Evolutionary conservation across 2,113 vertebrate species (phyloP).

Genomic region (Mormyrus iriodes): DNA sequence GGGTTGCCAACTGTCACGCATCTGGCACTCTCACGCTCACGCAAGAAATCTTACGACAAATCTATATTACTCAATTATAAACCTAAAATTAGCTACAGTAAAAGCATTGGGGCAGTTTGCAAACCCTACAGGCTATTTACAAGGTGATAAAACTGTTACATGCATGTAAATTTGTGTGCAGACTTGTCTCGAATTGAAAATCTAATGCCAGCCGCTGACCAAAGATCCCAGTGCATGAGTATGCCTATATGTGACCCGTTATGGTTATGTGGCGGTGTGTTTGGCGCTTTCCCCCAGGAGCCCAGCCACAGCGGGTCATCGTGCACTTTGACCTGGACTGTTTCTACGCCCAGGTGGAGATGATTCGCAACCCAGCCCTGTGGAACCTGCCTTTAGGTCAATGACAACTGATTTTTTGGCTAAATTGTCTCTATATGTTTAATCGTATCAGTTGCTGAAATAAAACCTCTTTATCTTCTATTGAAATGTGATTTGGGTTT

Average conservation of each 20-base stretch:
- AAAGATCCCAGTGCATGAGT: not conserved
- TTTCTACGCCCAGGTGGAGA: constrained; percentile 90
- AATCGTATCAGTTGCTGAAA: not conserved
- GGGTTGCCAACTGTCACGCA: not conserved
- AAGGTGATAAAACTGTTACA: not conserved
- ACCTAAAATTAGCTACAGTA: not conserved
- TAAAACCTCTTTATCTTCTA: not conserved
- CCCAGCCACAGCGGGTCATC: constrained; percentile 54
- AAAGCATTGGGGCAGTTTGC: not conserved
- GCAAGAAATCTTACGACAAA: not conserved
- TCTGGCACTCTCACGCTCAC: not conserved
- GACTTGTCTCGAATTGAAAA: not conserved
- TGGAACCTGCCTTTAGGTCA: constrained; percentile 78
- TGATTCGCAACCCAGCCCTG: constrained; percentile 75
- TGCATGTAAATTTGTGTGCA: not conserved
- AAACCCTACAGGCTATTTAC: not conserved
- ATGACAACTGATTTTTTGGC: no score
- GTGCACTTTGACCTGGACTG: constrained; percentile 84
- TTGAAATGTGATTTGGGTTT: not conserved
- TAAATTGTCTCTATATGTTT: not conserved
- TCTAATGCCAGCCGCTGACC: not conserved
- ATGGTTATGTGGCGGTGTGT: not conserved
- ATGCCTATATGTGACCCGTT: not conserved
- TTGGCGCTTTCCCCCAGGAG: not conserved
- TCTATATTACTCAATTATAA: not conserved